Evolutionary conservation across 2,113 vertebrate species (phyloP).

Genomic region (Sinosuthora webbiana): DNA sequence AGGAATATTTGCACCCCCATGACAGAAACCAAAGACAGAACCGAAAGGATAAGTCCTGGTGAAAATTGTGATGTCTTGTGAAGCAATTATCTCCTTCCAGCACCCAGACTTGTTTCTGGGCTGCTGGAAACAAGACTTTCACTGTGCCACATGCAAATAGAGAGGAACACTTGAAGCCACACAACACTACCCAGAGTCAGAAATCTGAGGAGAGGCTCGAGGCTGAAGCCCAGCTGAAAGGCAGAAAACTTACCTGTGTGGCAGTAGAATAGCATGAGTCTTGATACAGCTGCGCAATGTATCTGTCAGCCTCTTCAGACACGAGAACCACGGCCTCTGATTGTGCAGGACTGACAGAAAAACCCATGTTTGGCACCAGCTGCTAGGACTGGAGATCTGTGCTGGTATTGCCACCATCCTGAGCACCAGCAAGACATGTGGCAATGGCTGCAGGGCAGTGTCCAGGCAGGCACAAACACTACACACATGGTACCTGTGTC

Average conservation of each 20-base stretch:
- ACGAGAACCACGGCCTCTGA: accelerated
- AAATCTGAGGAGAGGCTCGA: background rate
- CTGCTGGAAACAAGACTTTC: background rate
- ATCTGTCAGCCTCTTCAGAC: background rate
- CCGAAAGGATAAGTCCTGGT: background rate
- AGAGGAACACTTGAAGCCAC: background rate
- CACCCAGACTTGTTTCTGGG: background rate
- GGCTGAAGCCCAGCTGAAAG: background rate
- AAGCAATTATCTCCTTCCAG: background rate
- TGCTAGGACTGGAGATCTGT: accelerated
- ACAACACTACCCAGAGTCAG: background rate
- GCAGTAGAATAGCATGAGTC: background rate
- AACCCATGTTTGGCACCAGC: accelerated
- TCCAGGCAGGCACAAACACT: background rate
- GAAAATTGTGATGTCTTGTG: background rate
- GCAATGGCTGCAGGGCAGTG: background rate
- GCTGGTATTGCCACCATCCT: background rate
- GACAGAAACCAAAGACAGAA: background rate
- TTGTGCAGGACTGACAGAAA: background rate
- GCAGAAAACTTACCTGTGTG: background rate
- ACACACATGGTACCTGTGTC: accelerated
- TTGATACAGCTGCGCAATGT: accelerated
- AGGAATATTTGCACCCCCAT: background rate
- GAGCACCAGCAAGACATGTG: background rate
- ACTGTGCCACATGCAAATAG: background rate